Evolutionary conservation across 2,888 invertebrate genomes (phyloP).

Genomic region (Frankliniella intonsa): DNA sequence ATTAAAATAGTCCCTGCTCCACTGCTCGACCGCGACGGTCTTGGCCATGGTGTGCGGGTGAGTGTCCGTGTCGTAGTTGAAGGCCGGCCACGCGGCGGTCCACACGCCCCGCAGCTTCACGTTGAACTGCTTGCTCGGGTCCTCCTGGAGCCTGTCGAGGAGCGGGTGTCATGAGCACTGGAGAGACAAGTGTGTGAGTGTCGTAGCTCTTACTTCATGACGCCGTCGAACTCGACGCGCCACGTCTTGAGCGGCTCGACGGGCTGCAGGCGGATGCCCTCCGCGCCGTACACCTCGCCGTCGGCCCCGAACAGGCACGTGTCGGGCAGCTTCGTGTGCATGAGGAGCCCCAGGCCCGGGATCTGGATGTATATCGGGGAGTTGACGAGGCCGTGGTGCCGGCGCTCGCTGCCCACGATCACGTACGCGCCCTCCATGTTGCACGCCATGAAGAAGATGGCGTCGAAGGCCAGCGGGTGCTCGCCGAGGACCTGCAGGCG

Average conservation of each 20-base stretch:
- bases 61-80: slow-evolving; percentile 70
- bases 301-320: slow-evolving; percentile 59
- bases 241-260: slow-evolving; percentile 69
- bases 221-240: slow-evolving; percentile 65
- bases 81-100: slow-evolving; percentile 57
- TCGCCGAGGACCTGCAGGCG: neutral
- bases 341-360: slow-evolving; percentile 64
- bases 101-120: slow-evolving; percentile 61
- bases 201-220: slow-evolving; percentile 52
- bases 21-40: slow-evolving; percentile 68
- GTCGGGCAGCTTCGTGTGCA: slow-evolving; percentile 64
- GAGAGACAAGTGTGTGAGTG: slow-evolving; percentile 23
- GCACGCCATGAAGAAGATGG: slow-evolving; percentile 69
- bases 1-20: slow-evolving; percentile 65
- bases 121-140: slow-evolving; percentile 50
- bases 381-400: slow-evolving; percentile 60
- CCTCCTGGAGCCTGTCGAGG: slow-evolving; percentile 49
- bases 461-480: slow-evolving; percentile 58
- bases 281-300: slow-evolving; percentile 59
- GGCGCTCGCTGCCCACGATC: slow-evolving; percentile 61
- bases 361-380: slow-evolving; percentile 63
- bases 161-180: slow-evolving; percentile 30
- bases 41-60: slow-evolving; percentile 61
- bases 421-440: slow-evolving; percentile 60
- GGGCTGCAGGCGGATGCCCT: slow-evolving; percentile 62